phyloP scores from a whole-genome alignment of 2,888 invertebrate species.

The Leucozona laternaria region DNA sequence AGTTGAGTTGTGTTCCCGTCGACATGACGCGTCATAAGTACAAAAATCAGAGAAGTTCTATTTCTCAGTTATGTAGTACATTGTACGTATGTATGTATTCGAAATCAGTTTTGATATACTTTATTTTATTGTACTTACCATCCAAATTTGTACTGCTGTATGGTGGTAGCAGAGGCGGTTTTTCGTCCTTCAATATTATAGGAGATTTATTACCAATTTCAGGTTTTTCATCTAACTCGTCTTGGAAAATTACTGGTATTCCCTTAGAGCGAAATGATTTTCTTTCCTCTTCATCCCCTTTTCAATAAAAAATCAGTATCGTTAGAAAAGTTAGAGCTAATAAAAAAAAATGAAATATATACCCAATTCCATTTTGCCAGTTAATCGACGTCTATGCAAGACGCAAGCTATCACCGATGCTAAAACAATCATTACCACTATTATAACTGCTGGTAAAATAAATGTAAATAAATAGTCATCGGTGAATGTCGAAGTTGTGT shows the following conservation, averaged over 20 bases:
- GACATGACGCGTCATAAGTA: no score
- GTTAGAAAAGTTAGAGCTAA: neutral
- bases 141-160: constrained; percentile 83
- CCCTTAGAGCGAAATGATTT: constrained; percentile 92
- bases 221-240: constrained; percentile 97
- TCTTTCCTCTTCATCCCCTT: constrained; percentile 91
- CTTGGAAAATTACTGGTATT: constrained; percentile 98
- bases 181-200: constrained; percentile 97
- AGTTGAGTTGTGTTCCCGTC: no score
- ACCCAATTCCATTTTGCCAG: constrained; percentile 92
- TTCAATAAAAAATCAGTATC: constrained; percentile 62
- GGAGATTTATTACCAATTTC: constrained; percentile 96
- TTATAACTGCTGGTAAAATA: constrained; percentile 94
- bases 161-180: constrained; percentile 95
- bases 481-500: constrained; percentile 83
- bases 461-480: constrained; percentile 92
- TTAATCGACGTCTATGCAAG: constrained; percentile 92
- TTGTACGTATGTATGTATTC: no score
- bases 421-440: constrained; percentile 93
- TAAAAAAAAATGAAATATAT: constrained; percentile 35
- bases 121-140: constrained; percentile 77
- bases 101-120: no score
- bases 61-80: no score
- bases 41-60: no score
- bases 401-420: constrained; percentile 95